phyloP scores from a whole-genome alignment of 2,888 invertebrate genomes.

The Oscheius sp. region DNA sequence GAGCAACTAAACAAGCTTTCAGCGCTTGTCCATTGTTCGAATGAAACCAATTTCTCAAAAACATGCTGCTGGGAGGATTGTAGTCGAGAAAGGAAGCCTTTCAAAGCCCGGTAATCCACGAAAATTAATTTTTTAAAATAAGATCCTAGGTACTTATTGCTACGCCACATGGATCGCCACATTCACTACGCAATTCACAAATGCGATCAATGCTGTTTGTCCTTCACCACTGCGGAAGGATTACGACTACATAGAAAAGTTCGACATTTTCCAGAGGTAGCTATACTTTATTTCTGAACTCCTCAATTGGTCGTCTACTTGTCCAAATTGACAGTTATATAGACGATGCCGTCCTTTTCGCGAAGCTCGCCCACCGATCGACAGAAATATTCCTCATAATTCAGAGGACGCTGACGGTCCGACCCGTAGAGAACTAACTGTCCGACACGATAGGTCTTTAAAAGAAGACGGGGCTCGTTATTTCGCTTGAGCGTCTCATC shows the following conservation, averaged over 20 bases:
- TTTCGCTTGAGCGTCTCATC: neutral
- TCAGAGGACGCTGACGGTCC: neutral
- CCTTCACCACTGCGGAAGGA: conserved; percentile 20
- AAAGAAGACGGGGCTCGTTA: neutral
- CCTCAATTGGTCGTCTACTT: neutral
- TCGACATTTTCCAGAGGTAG: neutral
- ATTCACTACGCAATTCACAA: neutral
- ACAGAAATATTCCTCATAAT: neutral
- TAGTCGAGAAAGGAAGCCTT: neutral
- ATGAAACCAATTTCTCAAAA: neutral
- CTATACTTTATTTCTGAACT: neutral
- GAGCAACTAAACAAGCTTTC: neutral
- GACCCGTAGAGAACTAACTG: neutral
- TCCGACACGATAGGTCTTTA: neutral
- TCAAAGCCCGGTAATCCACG: neutral
- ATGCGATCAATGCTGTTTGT: conserved; percentile 15
- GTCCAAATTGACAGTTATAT: conserved; percentile 1
- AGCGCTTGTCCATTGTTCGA: neutral
- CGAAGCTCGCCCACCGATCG: neutral
- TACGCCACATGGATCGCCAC: conserved; percentile 15
- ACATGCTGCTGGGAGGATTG: conserved; percentile 9
- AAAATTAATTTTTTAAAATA: neutral
- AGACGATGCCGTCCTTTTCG: neutral
- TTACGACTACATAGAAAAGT: neutral
- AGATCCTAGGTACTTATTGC: conserved; percentile 18